Conservation (phyloP, 2,797 vertebrate genomes). For the Poecilia picta region DNA sequence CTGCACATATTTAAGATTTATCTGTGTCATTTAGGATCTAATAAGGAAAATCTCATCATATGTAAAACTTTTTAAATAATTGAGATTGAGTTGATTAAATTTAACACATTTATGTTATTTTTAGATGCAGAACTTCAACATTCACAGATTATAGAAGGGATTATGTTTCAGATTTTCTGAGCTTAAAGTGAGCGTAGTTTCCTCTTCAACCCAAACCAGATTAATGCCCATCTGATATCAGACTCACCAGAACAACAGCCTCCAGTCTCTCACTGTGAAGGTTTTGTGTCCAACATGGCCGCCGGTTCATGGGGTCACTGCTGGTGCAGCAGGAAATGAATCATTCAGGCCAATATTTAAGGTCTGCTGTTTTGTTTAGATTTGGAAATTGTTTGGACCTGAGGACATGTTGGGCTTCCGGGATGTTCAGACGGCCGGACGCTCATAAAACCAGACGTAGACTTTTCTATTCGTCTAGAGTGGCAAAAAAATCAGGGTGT, state of each 20-base stretch:
- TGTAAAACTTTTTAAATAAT: background rate
- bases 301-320: constrained; percentile 38
- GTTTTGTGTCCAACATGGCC: constrained; percentile 19
- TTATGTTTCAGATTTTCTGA: background rate
- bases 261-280: background rate
- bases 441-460: background rate
- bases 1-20: background rate
- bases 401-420: constrained; percentile 28
- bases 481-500: background rate
- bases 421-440: background rate
- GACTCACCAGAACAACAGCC: constrained; percentile 13
- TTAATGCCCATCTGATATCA: constrained; percentile 3
- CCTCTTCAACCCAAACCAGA: background rate
- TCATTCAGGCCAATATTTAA: constrained; percentile 50
- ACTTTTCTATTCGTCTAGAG: background rate
- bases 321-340: constrained; percentile 39
- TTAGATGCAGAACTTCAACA: background rate
- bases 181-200: background rate
- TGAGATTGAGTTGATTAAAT: background rate
- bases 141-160: background rate
- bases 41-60: background rate
- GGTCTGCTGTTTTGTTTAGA: constrained; percentile 24
- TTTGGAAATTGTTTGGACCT: constrained; percentile 45
- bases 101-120: background rate
- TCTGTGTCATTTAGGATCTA: background rate